Percentiles rank a stretch among this genome's conserved stretches.
Conservation (phyloP, 2,797 vertebrate species). For the Ceryle rudis region DNA sequence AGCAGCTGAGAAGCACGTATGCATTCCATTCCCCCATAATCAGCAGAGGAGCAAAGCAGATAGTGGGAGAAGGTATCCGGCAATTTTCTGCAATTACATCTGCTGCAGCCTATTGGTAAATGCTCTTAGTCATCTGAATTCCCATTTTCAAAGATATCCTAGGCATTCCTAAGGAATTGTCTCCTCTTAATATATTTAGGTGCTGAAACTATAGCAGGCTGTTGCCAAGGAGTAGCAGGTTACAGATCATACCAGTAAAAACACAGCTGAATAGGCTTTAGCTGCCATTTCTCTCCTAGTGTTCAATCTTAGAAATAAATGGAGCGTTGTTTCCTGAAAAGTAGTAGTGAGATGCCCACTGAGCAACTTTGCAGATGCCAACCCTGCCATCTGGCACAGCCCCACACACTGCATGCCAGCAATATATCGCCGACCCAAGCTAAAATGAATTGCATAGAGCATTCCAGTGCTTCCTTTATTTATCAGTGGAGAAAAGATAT, state of each 20-base stretch:
- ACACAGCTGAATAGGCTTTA: not conserved
- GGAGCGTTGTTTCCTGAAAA: conserved; percentile 21
- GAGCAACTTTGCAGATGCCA: conserved; percentile 39
- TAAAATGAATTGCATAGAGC: conserved; percentile 2
- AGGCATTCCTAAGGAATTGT: not conserved
- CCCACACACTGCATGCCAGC: not conserved
- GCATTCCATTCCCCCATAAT: not conserved
- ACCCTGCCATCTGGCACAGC: conserved; percentile 30
- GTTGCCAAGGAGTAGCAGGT: not conserved
- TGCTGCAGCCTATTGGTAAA: not conserved
- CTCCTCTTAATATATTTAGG: not conserved
- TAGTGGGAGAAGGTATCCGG: not conserved
- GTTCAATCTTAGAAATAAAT: conserved; percentile 14
- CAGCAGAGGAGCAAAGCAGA: conserved; percentile 12
- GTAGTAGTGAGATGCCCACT: conserved; percentile 5
- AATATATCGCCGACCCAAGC: conserved; percentile 2
- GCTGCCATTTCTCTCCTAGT: not conserved
- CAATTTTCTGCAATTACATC: conserved; percentile 24
- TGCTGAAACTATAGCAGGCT: not conserved
- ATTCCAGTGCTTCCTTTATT: conserved; percentile 36
- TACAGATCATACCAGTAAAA: not conserved
- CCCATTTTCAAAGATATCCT: conserved; percentile 7
- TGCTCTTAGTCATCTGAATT: not conserved
- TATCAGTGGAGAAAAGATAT: not conserved
- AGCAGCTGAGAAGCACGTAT: not conserved